These are phyloP conservation scores for Aselliscus stoliczkanus DNA, from an alignment of 2,797 vertebrate genomes.

Conservation along the genomic window DNA sequence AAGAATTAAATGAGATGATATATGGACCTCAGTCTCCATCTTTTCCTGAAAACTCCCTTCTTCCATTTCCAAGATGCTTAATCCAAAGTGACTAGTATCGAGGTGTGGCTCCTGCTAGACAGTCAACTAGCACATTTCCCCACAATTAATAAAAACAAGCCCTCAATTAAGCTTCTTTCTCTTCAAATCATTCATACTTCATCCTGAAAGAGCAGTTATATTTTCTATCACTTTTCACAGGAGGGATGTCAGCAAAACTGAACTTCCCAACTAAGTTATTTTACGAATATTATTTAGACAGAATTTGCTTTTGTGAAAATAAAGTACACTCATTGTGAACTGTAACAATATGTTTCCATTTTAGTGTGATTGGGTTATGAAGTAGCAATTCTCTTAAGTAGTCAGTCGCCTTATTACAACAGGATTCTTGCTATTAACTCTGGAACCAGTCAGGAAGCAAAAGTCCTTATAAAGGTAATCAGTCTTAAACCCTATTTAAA, in stretches of 20 bases:
- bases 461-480: background rate
- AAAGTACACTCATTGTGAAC: background rate
- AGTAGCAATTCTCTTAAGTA: background rate
- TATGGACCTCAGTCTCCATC: background rate
- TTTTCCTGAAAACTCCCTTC: background rate
- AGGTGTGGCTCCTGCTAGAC: background rate
- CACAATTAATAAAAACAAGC: background rate
- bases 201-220: background rate
- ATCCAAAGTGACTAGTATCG: background rate
- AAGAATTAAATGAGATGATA: background rate
- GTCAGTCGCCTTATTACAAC: background rate
- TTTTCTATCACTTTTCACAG: background rate
- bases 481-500: background rate
- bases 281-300: background rate
- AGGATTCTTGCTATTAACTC: background rate
- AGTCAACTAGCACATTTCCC: background rate
- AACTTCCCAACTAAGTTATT: background rate
- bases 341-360: background rate
- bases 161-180: background rate
- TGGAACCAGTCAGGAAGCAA: background rate
- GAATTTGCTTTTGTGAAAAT: slow-evolving; percentile 6
- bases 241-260: background rate
- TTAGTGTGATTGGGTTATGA: background rate
- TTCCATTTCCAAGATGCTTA: background rate
- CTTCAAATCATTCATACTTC: background rate